Evolutionary conservation across 2,888 invertebrate species (phyloP).

Genomic region (Heteropelma amictum): DNA sequence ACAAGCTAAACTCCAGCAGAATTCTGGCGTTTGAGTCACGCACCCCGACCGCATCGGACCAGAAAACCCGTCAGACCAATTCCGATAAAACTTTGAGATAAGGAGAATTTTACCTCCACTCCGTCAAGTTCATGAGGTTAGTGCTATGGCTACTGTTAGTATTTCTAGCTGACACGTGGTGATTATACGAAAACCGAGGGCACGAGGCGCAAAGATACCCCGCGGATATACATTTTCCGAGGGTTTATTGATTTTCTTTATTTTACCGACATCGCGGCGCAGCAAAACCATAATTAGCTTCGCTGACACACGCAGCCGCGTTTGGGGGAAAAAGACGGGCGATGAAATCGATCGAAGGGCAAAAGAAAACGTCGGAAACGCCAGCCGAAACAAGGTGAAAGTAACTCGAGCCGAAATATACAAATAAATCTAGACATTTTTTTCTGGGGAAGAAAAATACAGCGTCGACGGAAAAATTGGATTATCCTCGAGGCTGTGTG

Average conservation of each 20-base stretch:
- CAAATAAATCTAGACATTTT: not conserved
- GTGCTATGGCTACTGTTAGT: slow-evolving; percentile 15
- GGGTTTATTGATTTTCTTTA: slow-evolving; percentile 36
- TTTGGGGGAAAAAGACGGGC: not conserved
- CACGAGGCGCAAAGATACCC: slow-evolving; percentile 7
- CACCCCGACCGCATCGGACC: slow-evolving; percentile 50
- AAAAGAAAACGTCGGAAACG: slow-evolving; percentile 21
- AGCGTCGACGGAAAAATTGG: slow-evolving; percentile 51
- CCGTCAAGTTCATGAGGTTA: slow-evolving; percentile 32
- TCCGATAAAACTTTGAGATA: slow-evolving; percentile 57
- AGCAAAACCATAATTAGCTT: not conserved
- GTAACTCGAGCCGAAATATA: not conserved
- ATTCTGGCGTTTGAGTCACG: slow-evolving; percentile 56
- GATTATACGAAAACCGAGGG: not conserved
- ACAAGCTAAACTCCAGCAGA: slow-evolving; percentile 28
- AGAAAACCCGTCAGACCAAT: slow-evolving; percentile 60
- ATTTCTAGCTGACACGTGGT: not conserved
- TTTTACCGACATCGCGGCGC: not conserved
- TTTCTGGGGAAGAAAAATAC: not conserved
- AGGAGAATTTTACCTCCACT: slow-evolving; percentile 24
- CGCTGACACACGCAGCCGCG: not conserved
- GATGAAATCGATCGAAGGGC: not conserved
- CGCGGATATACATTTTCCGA: not conserved
- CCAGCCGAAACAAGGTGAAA: slow-evolving; percentile 17
- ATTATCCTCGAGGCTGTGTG: too few relatives aligned